Percentiles rank a stretch among this genome's conserved stretches.
Conservation (phyloP, 1,140 invertebrate genomes). For the Chironomus tepperi region DNA sequence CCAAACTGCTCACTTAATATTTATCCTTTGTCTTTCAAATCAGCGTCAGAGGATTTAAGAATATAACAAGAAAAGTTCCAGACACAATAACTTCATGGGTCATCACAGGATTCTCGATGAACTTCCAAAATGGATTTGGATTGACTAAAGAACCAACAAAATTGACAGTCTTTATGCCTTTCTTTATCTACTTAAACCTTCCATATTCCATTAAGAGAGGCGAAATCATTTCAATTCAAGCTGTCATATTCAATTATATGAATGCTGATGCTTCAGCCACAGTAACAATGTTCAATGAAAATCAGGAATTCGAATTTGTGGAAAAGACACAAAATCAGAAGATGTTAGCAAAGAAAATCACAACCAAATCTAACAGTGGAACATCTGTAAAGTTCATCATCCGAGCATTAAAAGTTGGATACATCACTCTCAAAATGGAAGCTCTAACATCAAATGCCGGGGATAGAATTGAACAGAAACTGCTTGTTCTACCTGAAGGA, state of each 20-base stretch:
- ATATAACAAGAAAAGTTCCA: constrained; percentile 46
- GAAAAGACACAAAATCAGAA: constrained; percentile 35
- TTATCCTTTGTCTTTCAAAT: no score
- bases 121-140: constrained; percentile 73
- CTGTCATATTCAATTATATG: background rate
- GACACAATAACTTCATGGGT: constrained; percentile 87
- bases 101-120: constrained; percentile 85
- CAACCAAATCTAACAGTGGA: constrained; percentile 54
- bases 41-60: constrained; percentile 23
- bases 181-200: constrained; percentile 65
- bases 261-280: background rate
- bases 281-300: background rate
- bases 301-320: background rate
- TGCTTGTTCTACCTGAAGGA: constrained; percentile 66
- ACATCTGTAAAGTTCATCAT: constrained; percentile 65
- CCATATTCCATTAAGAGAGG: constrained; percentile 75
- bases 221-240: background rate
- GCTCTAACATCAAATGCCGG: constrained; percentile 55
- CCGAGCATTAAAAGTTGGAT: constrained; percentile 56
- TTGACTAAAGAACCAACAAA: constrained; percentile 62
- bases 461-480: constrained; percentile 55
- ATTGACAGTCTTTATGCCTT: constrained; percentile 70
- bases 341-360: constrained; percentile 50
- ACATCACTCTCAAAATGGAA: constrained; percentile 58
- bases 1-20: no score